phyloP scores from a whole-genome alignment of 1,140 invertebrate species.

The Philopotamus ludificatus region DNA sequence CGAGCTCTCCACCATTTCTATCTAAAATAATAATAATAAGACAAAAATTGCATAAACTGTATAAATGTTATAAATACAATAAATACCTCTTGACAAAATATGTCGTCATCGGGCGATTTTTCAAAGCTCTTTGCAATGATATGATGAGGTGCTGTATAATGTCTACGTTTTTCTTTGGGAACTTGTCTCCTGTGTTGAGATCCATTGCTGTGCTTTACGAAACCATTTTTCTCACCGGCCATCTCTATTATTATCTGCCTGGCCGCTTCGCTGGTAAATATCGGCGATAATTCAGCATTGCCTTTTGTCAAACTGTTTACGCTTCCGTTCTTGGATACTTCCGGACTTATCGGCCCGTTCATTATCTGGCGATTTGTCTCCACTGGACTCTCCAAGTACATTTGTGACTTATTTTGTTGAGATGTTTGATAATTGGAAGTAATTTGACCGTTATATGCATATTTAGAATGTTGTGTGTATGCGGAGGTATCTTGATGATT shows the following conservation, averaged over 20 bases:
- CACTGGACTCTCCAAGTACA: constrained; percentile 28
- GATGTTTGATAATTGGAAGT: constrained; percentile 23
- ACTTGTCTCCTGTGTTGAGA: constrained; percentile 63
- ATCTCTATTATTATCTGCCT: constrained; percentile 83
- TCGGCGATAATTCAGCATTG: constrained; percentile 56
- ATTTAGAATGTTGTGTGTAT: constrained; percentile 23
- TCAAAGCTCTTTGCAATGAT: constrained; percentile 60
- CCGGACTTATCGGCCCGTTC: constrained; percentile 37
- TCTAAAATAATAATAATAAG: background rate
- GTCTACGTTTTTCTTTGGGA: constrained; percentile 77
- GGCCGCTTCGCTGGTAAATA: constrained; percentile 83
- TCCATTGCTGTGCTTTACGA: constrained; percentile 44
- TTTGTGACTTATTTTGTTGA: constrained; percentile 29
- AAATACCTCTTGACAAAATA: constrained; percentile 59
- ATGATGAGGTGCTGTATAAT: constrained; percentile 81
- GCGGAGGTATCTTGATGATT: constrained; percentile 22
- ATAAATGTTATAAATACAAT: background rate
- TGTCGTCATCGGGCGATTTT: constrained; percentile 57
- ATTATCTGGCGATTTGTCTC: constrained; percentile 24
- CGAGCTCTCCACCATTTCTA: constrained; percentile 62
- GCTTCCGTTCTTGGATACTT: constrained; percentile 32
- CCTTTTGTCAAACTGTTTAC: constrained; percentile 34
- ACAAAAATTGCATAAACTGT: background rate
- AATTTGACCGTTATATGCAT: constrained; percentile 27
- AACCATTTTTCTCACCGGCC: constrained; percentile 57